A percentile compares a stretch with the other conserved stretches of the same genome.
These are phyloP conservation scores for Eupeodes luniger DNA, from an alignment of 2,888 invertebrate species.

Conservation along the genomic window DNA sequence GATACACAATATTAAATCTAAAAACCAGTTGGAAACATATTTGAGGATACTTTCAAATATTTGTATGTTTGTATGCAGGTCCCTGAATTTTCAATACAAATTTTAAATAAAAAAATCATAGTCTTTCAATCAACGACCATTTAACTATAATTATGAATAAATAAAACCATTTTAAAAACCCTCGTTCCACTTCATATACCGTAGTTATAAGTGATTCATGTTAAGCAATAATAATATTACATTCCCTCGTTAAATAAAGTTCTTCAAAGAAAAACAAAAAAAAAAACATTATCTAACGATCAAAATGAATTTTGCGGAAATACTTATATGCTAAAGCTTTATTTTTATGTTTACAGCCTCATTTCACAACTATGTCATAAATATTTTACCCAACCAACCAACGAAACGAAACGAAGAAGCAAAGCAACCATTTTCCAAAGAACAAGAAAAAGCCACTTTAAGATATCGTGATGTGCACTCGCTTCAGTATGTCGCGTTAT, in stretches of 20 bases:
- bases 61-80: too few species aligned
- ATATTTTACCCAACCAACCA: slow-evolving; percentile 37
- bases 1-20: too few species aligned
- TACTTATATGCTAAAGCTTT: slow-evolving; percentile 59
- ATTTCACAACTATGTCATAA: slow-evolving; percentile 51
- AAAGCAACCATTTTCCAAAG: slow-evolving; percentile 26
- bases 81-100: too few species aligned
- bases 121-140: too few species aligned
- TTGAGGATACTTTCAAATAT: too few species aligned
- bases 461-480: slow-evolving; percentile 5
- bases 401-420: neutral
- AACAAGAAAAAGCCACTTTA: slow-evolving; percentile 19
- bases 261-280: neutral
- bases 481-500: slow-evolving; percentile 5
- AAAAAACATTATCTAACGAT: slow-evolving; percentile 31
- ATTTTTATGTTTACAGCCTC: slow-evolving; percentile 67
- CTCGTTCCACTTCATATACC: too few species aligned
- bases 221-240: slow-evolving; percentile 3
- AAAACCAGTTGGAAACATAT: too few species aligned
- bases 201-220: neutral
- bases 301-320: slow-evolving; percentile 65
- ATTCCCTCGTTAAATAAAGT: neutral
- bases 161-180: too few species aligned
- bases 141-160: too few species aligned
- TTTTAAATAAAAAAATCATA: too few species aligned